Conservation (phyloP, 2,113 vertebrate genomes). For the Uria aalge region DNA sequence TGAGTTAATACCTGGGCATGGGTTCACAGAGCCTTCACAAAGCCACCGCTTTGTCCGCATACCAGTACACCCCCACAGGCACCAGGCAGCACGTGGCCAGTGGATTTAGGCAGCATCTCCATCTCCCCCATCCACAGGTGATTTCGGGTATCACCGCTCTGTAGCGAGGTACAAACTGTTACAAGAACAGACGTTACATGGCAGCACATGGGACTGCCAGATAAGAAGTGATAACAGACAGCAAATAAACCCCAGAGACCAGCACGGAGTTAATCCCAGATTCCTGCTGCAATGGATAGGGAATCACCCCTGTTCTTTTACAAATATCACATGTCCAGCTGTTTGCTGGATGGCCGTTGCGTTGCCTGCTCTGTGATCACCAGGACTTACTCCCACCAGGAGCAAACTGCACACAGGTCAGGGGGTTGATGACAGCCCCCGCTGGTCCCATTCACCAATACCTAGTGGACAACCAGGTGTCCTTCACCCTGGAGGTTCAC, state of each 20-base stretch:
- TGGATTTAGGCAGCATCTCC: background rate
- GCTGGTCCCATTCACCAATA: background rate
- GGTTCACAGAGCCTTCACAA: background rate
- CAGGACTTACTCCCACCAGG: background rate
- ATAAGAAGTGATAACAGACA: background rate
- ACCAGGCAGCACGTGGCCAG: background rate
- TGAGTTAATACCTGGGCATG: accelerated
- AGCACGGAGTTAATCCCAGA: background rate
- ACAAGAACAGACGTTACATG: background rate
- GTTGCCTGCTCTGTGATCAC: background rate
- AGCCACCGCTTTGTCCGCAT: background rate
- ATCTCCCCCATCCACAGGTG: too few species aligned
- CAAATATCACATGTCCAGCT: background rate
- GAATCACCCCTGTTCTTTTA: background rate
- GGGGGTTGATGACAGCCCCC: background rate
- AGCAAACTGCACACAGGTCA: background rate
- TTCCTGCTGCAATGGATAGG: background rate
- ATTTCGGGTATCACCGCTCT: background rate
- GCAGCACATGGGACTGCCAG: background rate
- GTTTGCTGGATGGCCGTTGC: background rate
- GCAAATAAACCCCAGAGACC: background rate
- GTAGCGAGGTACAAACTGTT: background rate
- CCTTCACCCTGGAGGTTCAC: background rate
- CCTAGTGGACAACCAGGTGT: background rate
- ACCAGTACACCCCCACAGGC: accelerated